Base-by-base conservation (phyloP, 2,888 invertebrate genomes). In the Actias luna region DNA sequence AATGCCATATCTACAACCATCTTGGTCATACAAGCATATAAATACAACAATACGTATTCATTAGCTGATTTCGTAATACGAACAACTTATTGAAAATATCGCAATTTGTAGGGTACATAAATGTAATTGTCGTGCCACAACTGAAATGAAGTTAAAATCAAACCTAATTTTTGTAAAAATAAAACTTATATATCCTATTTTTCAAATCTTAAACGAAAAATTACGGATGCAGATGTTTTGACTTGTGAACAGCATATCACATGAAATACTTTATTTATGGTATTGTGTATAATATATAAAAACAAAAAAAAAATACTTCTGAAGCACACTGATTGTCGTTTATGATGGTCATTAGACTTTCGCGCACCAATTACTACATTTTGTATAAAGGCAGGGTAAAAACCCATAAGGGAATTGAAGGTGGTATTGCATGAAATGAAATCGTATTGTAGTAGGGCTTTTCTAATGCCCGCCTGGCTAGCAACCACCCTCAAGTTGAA, bases 341-440 rank as follows among this genome's bases (percentile, higher is more conserved):
- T 18, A 8, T 75, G 72, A 70, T 77, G 78, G 82, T 83, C 85
- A 89, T 90, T 89, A 89, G 87, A 85, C 83, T 78, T 72, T 83
- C 82, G 78, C 77, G 74, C 76, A 74, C 78, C 65, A 78, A 84
- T 85, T 91, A 91, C 91, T 92, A 85, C 88, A 80, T 89, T 91
- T 88, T 86, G 85, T 87, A 84, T 88, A 88, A 88, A 87, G 82
- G 85, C 73, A 68, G 79, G 79, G 83, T 84, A 84, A 86, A 85
- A 86, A 85, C 84, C 82, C 79, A 82, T 77, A 78, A 78, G 80
- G 79, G 73, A 18, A 42, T 79, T 67, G 67, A 73, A 73, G 71
- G n/a, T n/a, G n/a, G n/a, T n/a, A n/a, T n/a, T n/a, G n/a, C n/a
- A n/a, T n/a, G n/a, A n/a, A n/a, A n/a, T n/a, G n/a, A n/a, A n/a